These are phyloP conservation scores for Drosophila sordidula DNA, from an alignment of 2,888 invertebrate species.

Conservation along the genomic window DNA sequence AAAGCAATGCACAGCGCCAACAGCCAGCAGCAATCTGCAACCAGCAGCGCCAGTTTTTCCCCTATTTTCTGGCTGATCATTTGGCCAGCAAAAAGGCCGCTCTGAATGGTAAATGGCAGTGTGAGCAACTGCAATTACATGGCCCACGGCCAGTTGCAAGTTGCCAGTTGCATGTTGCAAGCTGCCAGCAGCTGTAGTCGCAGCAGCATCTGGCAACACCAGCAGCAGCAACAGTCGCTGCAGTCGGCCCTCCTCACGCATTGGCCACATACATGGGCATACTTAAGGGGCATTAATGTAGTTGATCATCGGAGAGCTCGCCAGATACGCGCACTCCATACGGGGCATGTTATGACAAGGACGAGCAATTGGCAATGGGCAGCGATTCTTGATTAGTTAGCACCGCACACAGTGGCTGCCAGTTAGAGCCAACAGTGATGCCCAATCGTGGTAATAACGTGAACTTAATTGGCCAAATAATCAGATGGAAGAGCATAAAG, in stretches of 20 bases:
- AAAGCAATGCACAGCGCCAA: slow-evolving; percentile 53
- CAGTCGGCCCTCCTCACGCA: slow-evolving; percentile 70
- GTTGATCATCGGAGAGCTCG: slow-evolving; percentile 68
- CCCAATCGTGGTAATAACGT: background rate
- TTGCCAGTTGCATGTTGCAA: slow-evolving; percentile 9
- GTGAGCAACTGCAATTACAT: slow-evolving; percentile 70
- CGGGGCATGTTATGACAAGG: slow-evolving; percentile 47
- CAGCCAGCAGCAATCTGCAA: slow-evolving; percentile 21
- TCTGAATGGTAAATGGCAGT: slow-evolving; percentile 75
- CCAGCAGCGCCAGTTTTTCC: slow-evolving; percentile 59
- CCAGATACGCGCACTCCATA: slow-evolving; percentile 30
- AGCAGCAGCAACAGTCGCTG: slow-evolving; percentile 1
- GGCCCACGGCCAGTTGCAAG: slow-evolving; percentile 30
- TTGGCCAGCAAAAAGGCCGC: slow-evolving; percentile 65
- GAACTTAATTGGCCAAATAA: background rate
- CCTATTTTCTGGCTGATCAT: slow-evolving; percentile 37
- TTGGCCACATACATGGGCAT: slow-evolving; percentile 71
- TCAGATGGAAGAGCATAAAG: background rate
- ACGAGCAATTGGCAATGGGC: slow-evolving; percentile 49
- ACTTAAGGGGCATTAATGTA: slow-evolving; percentile 80
- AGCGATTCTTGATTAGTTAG: slow-evolving; percentile 51
- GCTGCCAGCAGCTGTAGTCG: slow-evolving; percentile 7
- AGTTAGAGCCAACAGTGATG: slow-evolving; percentile 24
- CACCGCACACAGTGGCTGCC: slow-evolving; percentile 49
- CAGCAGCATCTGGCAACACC: slow-evolving; percentile 7